Evolutionary conservation across 2,113 vertebrate genomes (phyloP).

Genomic region (Sisor rabdophorus): DNA sequence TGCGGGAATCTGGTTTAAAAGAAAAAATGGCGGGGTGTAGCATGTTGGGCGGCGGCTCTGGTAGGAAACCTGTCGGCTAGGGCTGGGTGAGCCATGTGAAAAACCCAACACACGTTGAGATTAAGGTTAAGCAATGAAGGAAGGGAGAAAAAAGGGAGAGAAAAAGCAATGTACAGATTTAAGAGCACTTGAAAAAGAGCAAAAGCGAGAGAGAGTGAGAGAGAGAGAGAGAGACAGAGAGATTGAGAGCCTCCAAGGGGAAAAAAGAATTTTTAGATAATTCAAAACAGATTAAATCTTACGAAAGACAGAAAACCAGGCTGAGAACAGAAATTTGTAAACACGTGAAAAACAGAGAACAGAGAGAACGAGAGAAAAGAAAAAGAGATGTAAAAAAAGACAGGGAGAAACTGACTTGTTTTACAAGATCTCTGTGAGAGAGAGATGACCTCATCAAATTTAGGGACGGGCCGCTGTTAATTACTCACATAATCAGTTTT

Average conservation of each 20-base stretch:
- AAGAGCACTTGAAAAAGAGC: constrained; percentile 25
- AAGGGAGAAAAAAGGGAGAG: constrained; percentile 1
- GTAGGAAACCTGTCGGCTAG: constrained; percentile 40
- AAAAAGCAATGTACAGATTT: constrained; percentile 26
- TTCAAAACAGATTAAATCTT: too few relatives aligned
- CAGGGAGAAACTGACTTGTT: constrained; percentile 50
- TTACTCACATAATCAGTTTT: constrained; percentile 35
- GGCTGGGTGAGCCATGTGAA: constrained; percentile 43
- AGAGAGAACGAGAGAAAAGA: background rate
- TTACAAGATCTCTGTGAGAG: constrained; percentile 58
- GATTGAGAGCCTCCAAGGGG: background rate
- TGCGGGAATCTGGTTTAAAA: constrained; percentile 11
- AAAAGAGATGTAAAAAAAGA: constrained; percentile 16
- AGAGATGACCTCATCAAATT: constrained; percentile 58
- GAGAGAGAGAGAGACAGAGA: background rate
- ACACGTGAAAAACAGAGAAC: background rate
- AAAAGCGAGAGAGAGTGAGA: background rate
- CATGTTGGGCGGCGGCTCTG: constrained; percentile 22
- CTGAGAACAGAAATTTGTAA: background rate
- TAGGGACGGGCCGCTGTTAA: constrained; percentile 48
- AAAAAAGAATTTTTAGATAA: too few relatives aligned
- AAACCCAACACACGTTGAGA: constrained; percentile 37
- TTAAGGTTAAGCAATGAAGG: background rate
- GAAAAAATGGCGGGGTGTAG: constrained; percentile 27
- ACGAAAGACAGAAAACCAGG: background rate